Evolutionary conservation across 2,797 vertebrate genomes (phyloP).

Genomic region (Hemibagrus guttatus): DNA sequence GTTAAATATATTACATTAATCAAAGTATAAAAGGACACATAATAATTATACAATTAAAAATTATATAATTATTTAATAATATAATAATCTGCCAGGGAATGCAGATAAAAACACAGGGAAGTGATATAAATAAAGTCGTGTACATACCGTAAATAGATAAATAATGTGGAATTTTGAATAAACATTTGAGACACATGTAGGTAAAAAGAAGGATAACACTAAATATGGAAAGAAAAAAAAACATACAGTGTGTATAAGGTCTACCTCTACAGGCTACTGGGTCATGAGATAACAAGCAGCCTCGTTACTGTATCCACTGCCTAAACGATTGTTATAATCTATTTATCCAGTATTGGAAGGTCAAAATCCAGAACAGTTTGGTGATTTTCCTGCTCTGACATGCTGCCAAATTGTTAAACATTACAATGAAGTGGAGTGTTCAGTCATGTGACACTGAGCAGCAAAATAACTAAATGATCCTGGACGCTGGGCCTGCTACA

Average conservation of each 20-base stretch:
- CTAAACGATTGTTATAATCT: background rate
- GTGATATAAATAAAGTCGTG: background rate
- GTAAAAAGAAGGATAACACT: background rate
- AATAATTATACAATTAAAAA: background rate
- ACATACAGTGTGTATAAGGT: background rate
- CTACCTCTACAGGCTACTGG: background rate
- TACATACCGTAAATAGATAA: background rate
- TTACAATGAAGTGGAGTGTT: background rate
- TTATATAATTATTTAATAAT: background rate
- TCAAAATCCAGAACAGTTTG: background rate
- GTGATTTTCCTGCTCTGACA: background rate
- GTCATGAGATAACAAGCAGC: background rate
- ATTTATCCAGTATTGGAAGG: background rate
- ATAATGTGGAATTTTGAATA: background rate
- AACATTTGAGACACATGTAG: background rate
- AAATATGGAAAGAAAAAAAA: background rate
- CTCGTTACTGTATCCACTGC: background rate
- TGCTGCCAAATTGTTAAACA: background rate
- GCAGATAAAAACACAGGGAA: background rate
- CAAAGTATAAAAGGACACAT: background rate
- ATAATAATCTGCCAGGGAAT: too few species aligned
- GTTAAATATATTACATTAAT: conserved; percentile 14
- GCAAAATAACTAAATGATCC: background rate
- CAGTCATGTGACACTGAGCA: background rate
- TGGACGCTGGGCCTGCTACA: background rate